Percentiles rank a stretch among this genome's conserved stretches.
phyloP scores from a whole-genome alignment of 2,113 vertebrate species.

The Butorides virescens region DNA sequence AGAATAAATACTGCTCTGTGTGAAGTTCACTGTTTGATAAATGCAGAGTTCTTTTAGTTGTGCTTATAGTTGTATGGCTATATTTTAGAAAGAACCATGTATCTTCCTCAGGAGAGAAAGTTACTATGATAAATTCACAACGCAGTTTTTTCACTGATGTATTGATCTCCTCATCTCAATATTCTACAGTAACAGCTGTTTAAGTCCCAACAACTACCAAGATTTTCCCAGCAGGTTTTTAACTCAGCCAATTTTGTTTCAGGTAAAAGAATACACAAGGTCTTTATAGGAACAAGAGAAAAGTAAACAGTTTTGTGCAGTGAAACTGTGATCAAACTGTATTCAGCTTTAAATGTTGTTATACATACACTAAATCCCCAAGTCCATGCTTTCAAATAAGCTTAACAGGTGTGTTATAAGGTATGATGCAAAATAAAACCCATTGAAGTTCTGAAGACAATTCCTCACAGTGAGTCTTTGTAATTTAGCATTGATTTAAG shows the following conservation, averaged over 20 bases:
- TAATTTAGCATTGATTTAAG: background rate
- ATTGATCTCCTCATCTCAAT: background rate
- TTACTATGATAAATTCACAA: background rate
- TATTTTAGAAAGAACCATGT: background rate
- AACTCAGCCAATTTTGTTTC: background rate
- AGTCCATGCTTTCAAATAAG: background rate
- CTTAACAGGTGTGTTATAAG: background rate
- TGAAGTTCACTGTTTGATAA: background rate
- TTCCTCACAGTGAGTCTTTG: background rate
- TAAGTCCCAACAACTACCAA: background rate
- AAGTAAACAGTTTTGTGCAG: background rate
- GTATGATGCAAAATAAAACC: background rate
- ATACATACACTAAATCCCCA: background rate
- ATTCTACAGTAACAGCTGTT: background rate
- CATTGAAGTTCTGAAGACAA: background rate
- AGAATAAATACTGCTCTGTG: background rate
- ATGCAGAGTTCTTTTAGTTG: background rate
- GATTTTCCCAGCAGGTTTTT: background rate
- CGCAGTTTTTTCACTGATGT: background rate
- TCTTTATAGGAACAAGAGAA: background rate
- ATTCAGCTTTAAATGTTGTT: background rate
- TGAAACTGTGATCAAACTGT: background rate
- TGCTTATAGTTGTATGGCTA: background rate
- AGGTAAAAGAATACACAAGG: background rate
- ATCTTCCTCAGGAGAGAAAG: background rate